Evolutionary conservation across 2,113 vertebrate species (phyloP).

Genomic region (Corapipo altera): DNA sequence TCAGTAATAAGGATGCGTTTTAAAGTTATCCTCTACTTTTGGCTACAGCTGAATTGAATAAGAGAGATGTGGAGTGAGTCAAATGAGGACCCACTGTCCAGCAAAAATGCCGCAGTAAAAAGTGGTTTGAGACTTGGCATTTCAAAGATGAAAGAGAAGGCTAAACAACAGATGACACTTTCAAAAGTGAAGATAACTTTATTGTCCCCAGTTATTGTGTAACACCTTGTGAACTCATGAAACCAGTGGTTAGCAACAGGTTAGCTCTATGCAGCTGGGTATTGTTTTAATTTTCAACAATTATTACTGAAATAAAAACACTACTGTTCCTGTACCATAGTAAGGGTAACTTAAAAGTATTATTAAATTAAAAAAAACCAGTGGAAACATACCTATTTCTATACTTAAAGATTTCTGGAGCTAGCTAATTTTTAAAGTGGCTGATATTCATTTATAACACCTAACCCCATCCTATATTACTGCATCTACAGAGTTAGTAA

Average conservation of each 20-base stretch:
- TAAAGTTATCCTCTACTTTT: not conserved
- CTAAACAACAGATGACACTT: not conserved
- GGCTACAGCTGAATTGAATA: not conserved
- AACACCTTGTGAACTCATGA: not conserved
- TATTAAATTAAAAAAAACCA: not conserved
- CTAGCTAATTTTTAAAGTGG: constrained; percentile 1
- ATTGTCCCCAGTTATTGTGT: not conserved
- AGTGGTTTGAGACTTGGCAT: not conserved
- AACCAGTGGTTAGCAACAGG: not conserved
- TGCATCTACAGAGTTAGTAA: not conserved
- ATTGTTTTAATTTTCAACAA: not conserved
- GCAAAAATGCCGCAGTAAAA: not conserved
- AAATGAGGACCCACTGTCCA: not conserved
- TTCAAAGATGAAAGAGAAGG: not conserved
- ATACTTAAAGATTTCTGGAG: not conserved
- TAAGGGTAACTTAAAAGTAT: not conserved
- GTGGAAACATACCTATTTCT: not conserved
- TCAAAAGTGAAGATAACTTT: not conserved
- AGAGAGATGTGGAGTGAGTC: not conserved
- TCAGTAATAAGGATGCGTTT: not conserved
- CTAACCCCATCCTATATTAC: not conserved
- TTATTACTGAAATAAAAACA: not conserved
- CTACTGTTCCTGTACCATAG: not conserved
- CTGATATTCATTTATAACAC: not conserved
- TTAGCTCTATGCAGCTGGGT: not conserved